Base-by-base conservation (phyloP, 2,113 vertebrate genomes). In the Apaloderma vittatum region DNA sequence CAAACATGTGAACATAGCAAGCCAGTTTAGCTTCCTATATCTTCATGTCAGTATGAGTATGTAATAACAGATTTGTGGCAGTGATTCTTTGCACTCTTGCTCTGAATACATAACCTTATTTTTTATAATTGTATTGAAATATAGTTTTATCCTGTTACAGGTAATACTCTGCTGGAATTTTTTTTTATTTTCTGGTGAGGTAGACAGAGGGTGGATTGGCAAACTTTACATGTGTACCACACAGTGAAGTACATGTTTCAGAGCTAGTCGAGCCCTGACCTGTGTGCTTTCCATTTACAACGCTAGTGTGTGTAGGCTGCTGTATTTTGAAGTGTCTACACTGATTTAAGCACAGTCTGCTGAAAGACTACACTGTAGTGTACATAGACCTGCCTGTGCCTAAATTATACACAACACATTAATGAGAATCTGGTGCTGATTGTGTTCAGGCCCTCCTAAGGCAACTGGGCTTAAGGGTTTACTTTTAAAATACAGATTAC, bases 1-100 rank as follows among this genome's bases (percentile, higher is more conserved):
- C 26, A 86, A 71, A 83, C 54, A 81, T 46, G 65, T 83, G 76
- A 95, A 85, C 61, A 34, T 87, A 46, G 83, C 82, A 89, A 89
- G 82, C 21, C 88, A 86, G 74, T 86, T 93, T 54, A 88, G 26
- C 58, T 87, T 70, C 57, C 58, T 46, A 59, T 13, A 74, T 22
- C 30, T 46, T 77, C 78, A 34, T 40, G 93, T 86, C 73, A 87
- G 12, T 59, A 73, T 32, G 43, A 94, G 83, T 71, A 71, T 16
- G 24, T 81, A 55, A 37, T 29, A 77, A 75, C 67, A 87, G 66
- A 94, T n/a, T 63, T 68, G 58, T 54, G 86, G 80, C 63, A 63
- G 70, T 29, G 58, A 70, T 34, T 79, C 75, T 77, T 72, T 83
- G 57, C 61, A 55, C 55, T 86, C 70, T 68, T 93, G 34, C 57